Evolutionary conservation across 2,113 vertebrate genomes (phyloP).

Genomic region (Aramus guarauna): DNA sequence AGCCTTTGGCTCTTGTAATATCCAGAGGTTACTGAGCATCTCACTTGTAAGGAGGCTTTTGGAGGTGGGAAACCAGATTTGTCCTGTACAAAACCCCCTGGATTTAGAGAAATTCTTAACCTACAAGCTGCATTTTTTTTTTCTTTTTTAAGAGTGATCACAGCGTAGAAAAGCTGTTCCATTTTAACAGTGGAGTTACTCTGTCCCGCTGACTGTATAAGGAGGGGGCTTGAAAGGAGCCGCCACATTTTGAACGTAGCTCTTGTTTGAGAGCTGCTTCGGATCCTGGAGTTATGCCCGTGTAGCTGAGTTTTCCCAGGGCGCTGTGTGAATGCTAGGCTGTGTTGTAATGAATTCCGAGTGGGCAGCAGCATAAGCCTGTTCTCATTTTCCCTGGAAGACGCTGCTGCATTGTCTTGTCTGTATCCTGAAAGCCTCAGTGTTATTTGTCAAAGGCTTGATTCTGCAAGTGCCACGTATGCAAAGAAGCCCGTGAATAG

Average conservation of each 20-base stretch:
- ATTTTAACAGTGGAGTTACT: background rate
- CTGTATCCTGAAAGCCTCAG: constrained; percentile 48
- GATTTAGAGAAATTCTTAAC: background rate
- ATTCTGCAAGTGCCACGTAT: constrained; percentile 28
- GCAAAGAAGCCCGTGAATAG: constrained; percentile 6
- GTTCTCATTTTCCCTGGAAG: constrained; percentile 54
- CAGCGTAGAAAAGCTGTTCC: background rate
- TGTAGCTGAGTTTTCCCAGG: constrained; percentile 34
- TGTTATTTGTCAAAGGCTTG: constrained; percentile 45
- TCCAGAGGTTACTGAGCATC: background rate
- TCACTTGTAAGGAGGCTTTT: background rate
- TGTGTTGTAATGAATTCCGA: constrained; percentile 7
- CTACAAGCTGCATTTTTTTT: background rate
- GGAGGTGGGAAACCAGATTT: background rate
- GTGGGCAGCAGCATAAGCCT: constrained; percentile 40
- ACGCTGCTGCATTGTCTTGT: constrained; percentile 51
- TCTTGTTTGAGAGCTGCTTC: constrained; percentile 7
- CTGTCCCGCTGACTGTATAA: background rate
- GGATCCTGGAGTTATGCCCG: constrained; percentile 39
- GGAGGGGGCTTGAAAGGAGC: background rate
- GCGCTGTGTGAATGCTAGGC: constrained; percentile 11
- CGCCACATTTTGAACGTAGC: background rate
- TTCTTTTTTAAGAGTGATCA: background rate
- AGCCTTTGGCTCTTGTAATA: background rate
- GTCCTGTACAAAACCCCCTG: background rate